Evolutionary conservation across 2,113 vertebrate species (phyloP), one percentile per base, ranked within the genome.

Genomic region (Eidolon helvum): DNA sequence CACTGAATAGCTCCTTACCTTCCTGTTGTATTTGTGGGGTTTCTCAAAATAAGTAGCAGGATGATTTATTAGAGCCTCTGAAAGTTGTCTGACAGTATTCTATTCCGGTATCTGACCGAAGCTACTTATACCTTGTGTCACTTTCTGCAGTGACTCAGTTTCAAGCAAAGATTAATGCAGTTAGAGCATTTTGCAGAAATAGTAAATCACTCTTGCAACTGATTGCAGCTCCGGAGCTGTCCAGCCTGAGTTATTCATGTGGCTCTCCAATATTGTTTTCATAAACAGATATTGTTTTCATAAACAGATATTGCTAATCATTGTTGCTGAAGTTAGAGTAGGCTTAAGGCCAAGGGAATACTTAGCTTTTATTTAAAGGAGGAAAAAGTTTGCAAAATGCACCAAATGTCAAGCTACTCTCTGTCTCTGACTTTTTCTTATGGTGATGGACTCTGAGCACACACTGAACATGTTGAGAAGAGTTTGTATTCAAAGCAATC

Each of bases 161-260:
- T 84, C 86, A 92, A 91, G 91, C 16, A 66, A 94, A 95, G 93
- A 97, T 97, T 96, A 97, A 91, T 96, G 66, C 57, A 80, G 92
- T 78, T 90, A 89, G 84, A 97, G 48, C 84, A 97, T 96, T 90
- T 94, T 96, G 95, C 93, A 98, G 96, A 96, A 98, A 33, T 59
- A 96, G 79, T 74, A 90, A 85, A 91, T 97, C 84, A 33, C 65
- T 63, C 80, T 80, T 95, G 94, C 55, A 87, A 74, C 88, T 96
- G 96, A 95, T 71, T 83, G 95, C 1, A 0, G 80, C 79, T 91
- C 40, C 38, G 26, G 63, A 43, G 28, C 4, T 65, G 55, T 61
- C 91, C 71, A 9, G 55, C 50, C 21, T 33, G 89, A 94, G 96
- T 95, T 93, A 97, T 94, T 91, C 94, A 87, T 30, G 30, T 55